Base-by-base conservation (phyloP, 2,797 vertebrate genomes). In the Lepus townsendii region DNA sequence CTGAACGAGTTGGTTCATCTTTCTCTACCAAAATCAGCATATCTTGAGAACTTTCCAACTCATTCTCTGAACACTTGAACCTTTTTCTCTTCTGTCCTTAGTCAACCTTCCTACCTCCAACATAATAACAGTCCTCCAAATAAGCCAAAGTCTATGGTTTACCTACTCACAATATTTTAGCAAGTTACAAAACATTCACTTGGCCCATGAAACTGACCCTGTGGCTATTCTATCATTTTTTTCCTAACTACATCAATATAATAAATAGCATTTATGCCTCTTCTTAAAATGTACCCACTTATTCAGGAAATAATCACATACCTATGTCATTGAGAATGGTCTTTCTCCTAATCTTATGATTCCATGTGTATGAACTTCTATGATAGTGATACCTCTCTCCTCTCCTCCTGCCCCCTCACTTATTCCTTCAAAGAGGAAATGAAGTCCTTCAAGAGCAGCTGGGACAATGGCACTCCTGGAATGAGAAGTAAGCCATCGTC, bases 151-250 rank as follows among this genome's bases (percentile, higher is more conserved):
- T n/a, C 20, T 26, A 27, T 52, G 16, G 32, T 62, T 76, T 71
- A 65, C 20, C 14, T 42, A 32, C 6, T 71, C 68, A 38, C 20
- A 16, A 78, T 30, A 83, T 35, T 27, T 57, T n/a, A 54, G 9
- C 69, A 91, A 93, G 17, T 90, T 77, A 82, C 42, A 76, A 83
- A 93, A 79, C 30, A 77, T 84, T 90, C 57, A 26, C 63, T 84
- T 69, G 82, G 42, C 42, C n/a, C 52, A 42, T 20, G 73, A 80
- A 27, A 85, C 17, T 65, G 60, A 2, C 19, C 24, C 83, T 35
- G 47, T 76, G 50, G 6, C 24, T 83, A 12, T 17, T 79, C 27
- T 27, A 52, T 20, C 10, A 13, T 57, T 75, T 38, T 69, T 78
- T 89, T 60, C 68, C 57, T 72, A 63, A 12, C 52, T 52, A 75